Base-by-base conservation (phyloP, 2,113 vertebrate species). In the Nothobranchius kuhntae region DNA sequence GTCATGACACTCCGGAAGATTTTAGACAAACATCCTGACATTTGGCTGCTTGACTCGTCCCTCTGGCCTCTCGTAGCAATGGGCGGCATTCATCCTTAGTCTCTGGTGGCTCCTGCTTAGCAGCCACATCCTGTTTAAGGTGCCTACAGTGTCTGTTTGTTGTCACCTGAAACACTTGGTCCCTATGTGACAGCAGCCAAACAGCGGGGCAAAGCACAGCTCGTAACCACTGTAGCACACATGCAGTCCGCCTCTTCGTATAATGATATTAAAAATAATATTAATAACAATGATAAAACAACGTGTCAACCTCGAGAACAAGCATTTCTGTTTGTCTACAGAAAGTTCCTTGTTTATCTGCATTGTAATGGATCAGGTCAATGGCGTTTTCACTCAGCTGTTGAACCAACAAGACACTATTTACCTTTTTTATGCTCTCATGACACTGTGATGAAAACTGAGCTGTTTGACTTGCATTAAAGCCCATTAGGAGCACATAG, bases 91-190 rank as follows among this genome's bases (percentile, higher is more conserved):
- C 68, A 76, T 80, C 73, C 71, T 72, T 61, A 76, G 62, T 78
- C 89, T 80, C 87, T 45, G 52, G 73, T 71, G 83, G 58, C 71
- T 64, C 50, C 40, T 68, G 71, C 83, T 86, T 73, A 82, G 82
- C 83, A 84, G 83, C 87, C 80, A 87, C 82, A 89, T 89, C 86
- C 89, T 91, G 89, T 91, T 89, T 86, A 79, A 73, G 71, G 85
- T 87, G 71, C 75, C 71, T 45, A 75, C 86, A 86, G 61, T 70
- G 77, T 73, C 58, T 89, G 76, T 85, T 84, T 87, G 83, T 88
- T 86, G 74, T 87, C 73, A 88, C 80, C 70, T 83, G 75, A 77
- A 89, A 87, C 89, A 86, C 58, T 64, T 48, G 30, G 72, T 71
- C 73, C 67, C 78, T 72, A 42, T 81, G 70, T 82, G 73, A 68